Evolutionary conservation across 2,113 vertebrate species (phyloP).

Genomic region (Ictidomys tridecemlineatus): DNA sequence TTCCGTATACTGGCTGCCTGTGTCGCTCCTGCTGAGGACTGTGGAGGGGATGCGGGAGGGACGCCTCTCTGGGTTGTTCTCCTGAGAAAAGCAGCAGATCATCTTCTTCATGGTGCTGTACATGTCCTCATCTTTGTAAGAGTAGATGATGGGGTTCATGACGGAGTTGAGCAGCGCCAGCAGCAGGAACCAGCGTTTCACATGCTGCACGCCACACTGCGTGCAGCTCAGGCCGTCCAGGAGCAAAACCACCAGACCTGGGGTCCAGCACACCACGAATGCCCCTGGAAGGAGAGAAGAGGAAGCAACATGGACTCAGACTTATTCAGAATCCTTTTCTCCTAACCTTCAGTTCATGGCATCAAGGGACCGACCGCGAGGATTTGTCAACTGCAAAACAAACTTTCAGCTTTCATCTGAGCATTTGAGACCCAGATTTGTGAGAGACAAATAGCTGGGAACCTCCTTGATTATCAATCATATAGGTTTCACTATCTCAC

Average conservation of each 20-base stretch:
- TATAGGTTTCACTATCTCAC: not conserved
- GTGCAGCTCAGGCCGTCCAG: constrained; percentile 95
- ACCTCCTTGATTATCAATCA: not conserved
- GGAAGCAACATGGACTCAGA: not conserved
- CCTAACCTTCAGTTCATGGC: too few relatives aligned
- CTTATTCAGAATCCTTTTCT: not conserved
- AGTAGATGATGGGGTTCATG: constrained; percentile 99
- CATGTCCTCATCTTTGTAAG: constrained; percentile 99
- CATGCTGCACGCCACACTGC: constrained; percentile 89
- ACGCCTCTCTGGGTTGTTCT: constrained; percentile 89
- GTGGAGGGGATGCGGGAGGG: constrained; percentile 90
- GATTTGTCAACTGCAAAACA: not conserved
- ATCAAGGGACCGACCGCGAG: too few relatives aligned
- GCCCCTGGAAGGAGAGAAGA: constrained; percentile 89
- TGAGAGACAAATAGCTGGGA: not conserved
- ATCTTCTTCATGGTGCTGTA: constrained; percentile 96
- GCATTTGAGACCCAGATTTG: not conserved
- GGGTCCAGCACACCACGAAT: constrained; percentile 98
- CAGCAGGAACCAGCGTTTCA: constrained; percentile 96
- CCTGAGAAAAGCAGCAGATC: constrained; percentile 90
- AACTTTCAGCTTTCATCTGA: not conserved
- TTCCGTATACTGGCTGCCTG: constrained; percentile 86
- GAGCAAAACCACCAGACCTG: constrained; percentile 94
- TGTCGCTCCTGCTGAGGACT: constrained; percentile 90
- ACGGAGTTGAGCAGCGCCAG: constrained; percentile 96